Evolutionary conservation across 2,888 invertebrate genomes (phyloP), one percentile per base, ranked within the genome.

Genomic region (Phymatocera aterrima): DNA sequence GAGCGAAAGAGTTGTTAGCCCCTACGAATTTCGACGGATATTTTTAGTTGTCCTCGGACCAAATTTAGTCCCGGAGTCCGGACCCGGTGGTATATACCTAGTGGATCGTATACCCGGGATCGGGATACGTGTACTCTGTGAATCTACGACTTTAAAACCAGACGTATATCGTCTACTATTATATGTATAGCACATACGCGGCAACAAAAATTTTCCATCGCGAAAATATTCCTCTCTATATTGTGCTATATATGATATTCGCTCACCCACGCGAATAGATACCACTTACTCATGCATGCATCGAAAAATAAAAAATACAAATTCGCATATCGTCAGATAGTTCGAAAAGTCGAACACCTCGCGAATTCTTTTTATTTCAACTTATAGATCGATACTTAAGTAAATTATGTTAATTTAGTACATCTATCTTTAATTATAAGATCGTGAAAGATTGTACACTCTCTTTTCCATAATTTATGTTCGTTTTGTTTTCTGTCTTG

Each of bases 61-160:
- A 90, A 90, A 90, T 90, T 90, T 90, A 90, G 90, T 89, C 85
- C 87, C 88, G 84, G 82, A 15, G n/a, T n/a, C n/a, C n/a, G n/a
- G n/a, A n/a, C n/a, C n/a, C n/a, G n/a, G n/a, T n/a, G n/a, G n/a
- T n/a, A n/a, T 84, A 78, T 78, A 79, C 77, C 57, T 83, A 84
- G 86, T 84, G 89, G 89, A 89, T 90, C 90, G 88, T 88, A 88
- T 90, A 82, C 88, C 90, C 83, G 74, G 68, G 82, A 37, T 18
- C 64, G 40, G 46, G 31, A 21, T 21, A n/a, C 43, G 46, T n/a
- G n/a, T n/a, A 24, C 24, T 37, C 34, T 4, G 34, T 21, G 43
- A 21, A 43, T 46, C 2, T 46, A 18, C 34, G 37, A 10, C 61
- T 40, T 46, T 57, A 24, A 18, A 60, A 75, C 40, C 43, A 75